Percentiles rank a stretch among this genome's conserved stretches.
phyloP scores from a whole-genome alignment of 2,113 vertebrate genomes.

The Herpetotheres cachinnans region DNA sequence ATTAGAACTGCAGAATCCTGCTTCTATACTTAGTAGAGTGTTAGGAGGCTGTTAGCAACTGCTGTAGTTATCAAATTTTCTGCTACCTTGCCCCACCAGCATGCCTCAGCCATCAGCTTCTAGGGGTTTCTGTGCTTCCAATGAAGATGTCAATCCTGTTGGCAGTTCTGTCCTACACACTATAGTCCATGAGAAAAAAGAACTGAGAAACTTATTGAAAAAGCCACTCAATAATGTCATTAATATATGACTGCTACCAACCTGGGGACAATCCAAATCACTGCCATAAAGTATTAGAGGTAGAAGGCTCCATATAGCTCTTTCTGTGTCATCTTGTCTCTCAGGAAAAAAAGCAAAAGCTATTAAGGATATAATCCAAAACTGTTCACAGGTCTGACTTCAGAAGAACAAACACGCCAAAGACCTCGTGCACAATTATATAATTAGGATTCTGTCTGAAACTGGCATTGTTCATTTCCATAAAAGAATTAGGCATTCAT shows the following conservation, averaged over 20 bases:
- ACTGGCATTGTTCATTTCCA: background rate
- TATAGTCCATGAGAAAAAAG: background rate
- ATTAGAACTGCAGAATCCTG: background rate
- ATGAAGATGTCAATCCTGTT: background rate
- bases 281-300: background rate
- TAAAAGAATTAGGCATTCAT: slow-evolving; percentile 10
- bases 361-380: background rate
- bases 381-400: background rate
- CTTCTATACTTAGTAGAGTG: background rate
- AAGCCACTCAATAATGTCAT: background rate
- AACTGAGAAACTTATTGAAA: background rate
- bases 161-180: background rate
- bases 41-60: background rate
- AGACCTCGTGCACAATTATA: background rate
- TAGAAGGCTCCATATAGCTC: background rate
- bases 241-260: background rate
- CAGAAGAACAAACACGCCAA: background rate
- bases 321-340: background rate
- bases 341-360: background rate
- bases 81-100: background rate
- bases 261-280: background rate
- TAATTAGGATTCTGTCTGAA: background rate
- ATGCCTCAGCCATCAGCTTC: background rate
- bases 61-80: background rate
- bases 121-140: background rate